Base-by-base conservation (phyloP, 2,113 vertebrate genomes). In the Paralichthys olivaceus region DNA sequence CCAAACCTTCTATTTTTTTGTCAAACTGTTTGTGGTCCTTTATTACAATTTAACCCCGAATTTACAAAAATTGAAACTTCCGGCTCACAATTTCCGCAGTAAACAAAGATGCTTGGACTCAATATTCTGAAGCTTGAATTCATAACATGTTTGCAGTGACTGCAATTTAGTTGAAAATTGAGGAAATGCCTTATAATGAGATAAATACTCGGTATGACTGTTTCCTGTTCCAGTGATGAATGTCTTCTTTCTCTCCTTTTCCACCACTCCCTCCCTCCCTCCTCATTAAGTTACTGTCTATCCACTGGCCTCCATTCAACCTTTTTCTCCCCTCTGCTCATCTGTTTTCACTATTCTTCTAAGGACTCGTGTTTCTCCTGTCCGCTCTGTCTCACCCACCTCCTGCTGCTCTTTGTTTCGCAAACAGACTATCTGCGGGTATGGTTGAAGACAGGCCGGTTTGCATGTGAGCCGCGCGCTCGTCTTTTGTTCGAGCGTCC, bases 231-330 rank as follows among this genome's bases (percentile, higher is more conserved):
- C 8, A 15, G 61, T 19, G 70, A 62, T 75, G 69, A 81, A 88
- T 84, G 74, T 54, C 29, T 83, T 84, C 72, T 26, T 40, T 19
- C n/a, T 19, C 12, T 49, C 17, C 4, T 13, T 4, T 6, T 19
- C 17, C 47, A 49, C 15, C 59, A 14, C 82, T 72, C 79, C 74
- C 73, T 64, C 9, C 34, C 47, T 69, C 72, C 62, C 43, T 58
- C 67, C 63, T 76, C 54, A 69, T 66, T 32, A 60, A 72, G 25
- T 75, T 71, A 20, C 57, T 9, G 26, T 60, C 14, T n/a, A 45
- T 84, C 76, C 61, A 2, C 47, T 86, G 83, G 64, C 84, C 71
- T 85, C 67, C 40, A 8, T 80, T 79, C 71, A 87, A 80, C 87
- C 83, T 75, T 28, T 47, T 15, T 29, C 32, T 47, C 28, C 4